Percentiles rank a stretch among this genome's conserved stretches.
Evolutionary conservation across 2,888 invertebrate species (phyloP).

Genomic region (Xestia rhomboidea): DNA sequence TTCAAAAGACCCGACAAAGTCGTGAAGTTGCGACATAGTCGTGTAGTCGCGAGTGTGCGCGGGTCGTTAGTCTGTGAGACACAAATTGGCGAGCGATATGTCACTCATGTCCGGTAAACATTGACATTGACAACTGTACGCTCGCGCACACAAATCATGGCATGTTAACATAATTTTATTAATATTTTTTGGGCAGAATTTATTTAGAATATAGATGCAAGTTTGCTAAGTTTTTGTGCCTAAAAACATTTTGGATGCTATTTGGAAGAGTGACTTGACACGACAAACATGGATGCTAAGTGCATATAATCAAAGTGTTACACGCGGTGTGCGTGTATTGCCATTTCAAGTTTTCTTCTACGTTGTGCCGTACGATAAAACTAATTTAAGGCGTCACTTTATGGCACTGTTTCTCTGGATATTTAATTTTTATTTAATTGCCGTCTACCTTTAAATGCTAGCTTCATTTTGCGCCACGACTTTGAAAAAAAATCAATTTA

Average conservation of each 20-base stretch:
- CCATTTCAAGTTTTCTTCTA: not conserved
- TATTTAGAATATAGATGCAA: not conserved
- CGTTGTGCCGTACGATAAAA: not conserved
- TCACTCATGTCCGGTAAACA: constrained; percentile 71
- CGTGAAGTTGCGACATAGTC: constrained; percentile 20
- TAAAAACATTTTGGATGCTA: not conserved
- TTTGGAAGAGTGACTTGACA: not conserved
- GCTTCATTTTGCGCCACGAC: not conserved
- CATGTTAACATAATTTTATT: not conserved
- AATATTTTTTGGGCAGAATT: not conserved
- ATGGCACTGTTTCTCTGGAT: not conserved
- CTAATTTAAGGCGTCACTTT: not conserved
- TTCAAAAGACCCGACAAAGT: not conserved
- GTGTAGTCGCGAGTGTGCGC: constrained; percentile 38
- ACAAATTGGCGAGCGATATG: constrained; percentile 53
- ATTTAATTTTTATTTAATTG: not conserved
- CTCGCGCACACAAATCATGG: constrained; percentile 42
- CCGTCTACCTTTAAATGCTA: not conserved
- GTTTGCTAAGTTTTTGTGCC: not conserved
- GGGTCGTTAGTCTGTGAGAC: constrained; percentile 5
- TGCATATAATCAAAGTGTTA: not conserved
- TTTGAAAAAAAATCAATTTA: not conserved
- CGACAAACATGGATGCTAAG: not conserved
- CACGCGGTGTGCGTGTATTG: not conserved
- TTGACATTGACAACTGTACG: constrained; percentile 72